Conservation (phyloP, 2,113 vertebrate genomes). For the Erythrocercus mccallii region DNA sequence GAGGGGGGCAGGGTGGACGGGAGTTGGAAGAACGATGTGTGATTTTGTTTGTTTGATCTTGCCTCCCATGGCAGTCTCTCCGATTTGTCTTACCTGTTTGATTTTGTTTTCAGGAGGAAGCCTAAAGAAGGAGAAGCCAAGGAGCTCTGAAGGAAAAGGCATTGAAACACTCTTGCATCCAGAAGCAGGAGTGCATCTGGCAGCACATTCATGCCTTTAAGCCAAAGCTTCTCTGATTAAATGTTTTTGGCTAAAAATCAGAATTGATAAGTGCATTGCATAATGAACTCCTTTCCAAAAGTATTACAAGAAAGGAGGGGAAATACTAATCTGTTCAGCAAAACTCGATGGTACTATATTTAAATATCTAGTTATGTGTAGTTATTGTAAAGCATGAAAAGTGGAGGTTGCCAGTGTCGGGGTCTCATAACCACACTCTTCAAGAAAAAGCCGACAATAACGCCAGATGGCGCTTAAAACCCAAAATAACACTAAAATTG, state of each 20-base stretch:
- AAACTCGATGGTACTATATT: neutral
- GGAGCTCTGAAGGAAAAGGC: neutral
- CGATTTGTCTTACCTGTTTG: neutral
- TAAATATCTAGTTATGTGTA: neutral
- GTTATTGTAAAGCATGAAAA: neutral
- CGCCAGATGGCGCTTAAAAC: conserved; percentile 43
- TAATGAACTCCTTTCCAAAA: neutral
- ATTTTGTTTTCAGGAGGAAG: neutral
- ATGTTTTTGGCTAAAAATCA: neutral
- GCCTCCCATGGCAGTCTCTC: neutral
- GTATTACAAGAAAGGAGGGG: neutral
- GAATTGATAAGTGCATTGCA: neutral
- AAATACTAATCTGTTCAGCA: neutral
- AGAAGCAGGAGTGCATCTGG: neutral
- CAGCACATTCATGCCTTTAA: neutral
- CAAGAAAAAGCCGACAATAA: neutral
- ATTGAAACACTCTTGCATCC: neutral
- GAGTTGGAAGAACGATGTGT: neutral
- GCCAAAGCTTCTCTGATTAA: neutral
- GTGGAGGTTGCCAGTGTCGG: neutral
- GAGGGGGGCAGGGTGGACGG: accelerated
- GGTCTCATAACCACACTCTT: neutral
- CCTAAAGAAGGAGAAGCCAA: neutral
- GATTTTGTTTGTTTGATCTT: neutral
- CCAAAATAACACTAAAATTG: neutral